phyloP scores from a whole-genome alignment of 2,797 vertebrate genomes.

The Aratinga solstitialis region DNA sequence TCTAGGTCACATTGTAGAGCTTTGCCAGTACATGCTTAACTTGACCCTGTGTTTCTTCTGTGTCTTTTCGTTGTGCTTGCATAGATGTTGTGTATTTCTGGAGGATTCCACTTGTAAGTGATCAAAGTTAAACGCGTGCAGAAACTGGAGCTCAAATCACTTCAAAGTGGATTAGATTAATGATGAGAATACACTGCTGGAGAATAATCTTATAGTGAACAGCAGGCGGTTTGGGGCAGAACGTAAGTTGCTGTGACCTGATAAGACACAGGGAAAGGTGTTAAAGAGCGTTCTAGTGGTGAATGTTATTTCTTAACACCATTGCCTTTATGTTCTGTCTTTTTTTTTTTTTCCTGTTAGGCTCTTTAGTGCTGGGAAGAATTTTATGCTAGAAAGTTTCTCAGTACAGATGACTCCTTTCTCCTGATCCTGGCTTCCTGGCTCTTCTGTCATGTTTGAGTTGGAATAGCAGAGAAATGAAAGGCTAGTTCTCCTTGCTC shows the following conservation, averaged over 20 bases:
- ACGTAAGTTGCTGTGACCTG: constrained; percentile 22
- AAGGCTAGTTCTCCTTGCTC: not conserved
- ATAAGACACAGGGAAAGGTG: not conserved
- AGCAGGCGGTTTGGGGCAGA: not conserved
- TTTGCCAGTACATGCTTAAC: constrained; percentile 20
- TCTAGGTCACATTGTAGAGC: constrained; percentile 5
- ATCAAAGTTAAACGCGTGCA: constrained; percentile 56
- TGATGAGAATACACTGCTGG: not conserved
- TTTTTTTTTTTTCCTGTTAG: not conserved
- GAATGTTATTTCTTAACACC: constrained; percentile 3
- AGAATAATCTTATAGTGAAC: constrained; percentile 33
- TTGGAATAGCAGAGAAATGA: not conserved
- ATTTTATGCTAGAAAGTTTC: not conserved
- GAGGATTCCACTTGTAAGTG: constrained; percentile 58
- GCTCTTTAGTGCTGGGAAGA: not conserved
- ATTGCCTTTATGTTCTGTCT: not conserved
- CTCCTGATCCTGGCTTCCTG: not conserved
- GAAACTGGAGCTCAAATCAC: constrained; percentile 42
- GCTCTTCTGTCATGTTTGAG: not conserved
- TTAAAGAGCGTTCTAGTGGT: constrained; percentile 10
- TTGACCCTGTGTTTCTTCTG: constrained; percentile 53
- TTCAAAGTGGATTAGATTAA: constrained; percentile 61
- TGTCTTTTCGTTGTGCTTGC: constrained; percentile 53
- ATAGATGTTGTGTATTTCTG: constrained; percentile 31
- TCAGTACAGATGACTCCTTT: not conserved